Evolutionary conservation across 1,140 invertebrate genomes (phyloP).

Genomic region (Gryon sp.): DNA sequence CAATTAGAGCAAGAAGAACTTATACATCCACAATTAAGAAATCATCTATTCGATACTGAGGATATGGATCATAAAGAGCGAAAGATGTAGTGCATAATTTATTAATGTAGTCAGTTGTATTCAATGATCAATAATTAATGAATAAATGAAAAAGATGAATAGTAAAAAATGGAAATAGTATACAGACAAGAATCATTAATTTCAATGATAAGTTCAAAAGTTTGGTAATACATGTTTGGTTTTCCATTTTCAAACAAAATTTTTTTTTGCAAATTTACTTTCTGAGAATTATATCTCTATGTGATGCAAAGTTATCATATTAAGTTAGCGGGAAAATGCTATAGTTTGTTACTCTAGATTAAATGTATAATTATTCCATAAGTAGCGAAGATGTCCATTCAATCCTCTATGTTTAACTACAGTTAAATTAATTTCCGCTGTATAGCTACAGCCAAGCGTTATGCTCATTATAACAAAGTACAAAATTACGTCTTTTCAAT

Average conservation of each 20-base stretch:
- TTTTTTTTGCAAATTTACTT: too few relatives aligned
- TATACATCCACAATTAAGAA: constrained; percentile 37
- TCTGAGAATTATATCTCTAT: too few relatives aligned
- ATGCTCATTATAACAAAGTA: not conserved
- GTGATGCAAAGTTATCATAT: too few relatives aligned
- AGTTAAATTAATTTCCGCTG: constrained; percentile 7
- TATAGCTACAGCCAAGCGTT: too few relatives aligned
- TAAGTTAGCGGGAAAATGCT: too few relatives aligned
- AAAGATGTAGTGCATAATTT: constrained; percentile 41
- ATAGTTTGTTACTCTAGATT: constrained; percentile 20
- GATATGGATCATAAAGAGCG: constrained; percentile 42
- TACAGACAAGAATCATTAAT: constrained; percentile 35
- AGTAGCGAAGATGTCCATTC: constrained; percentile 3
- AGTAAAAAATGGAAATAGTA: constrained; percentile 35
- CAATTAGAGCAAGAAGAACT: not conserved
- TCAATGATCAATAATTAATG: constrained; percentile 52
- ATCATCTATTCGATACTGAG: constrained; percentile 39
- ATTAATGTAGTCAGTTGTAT: constrained; percentile 45
- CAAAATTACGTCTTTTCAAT: too few relatives aligned
- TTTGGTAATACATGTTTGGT: too few relatives aligned
- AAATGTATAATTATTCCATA: constrained; percentile 26
- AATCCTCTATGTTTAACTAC: not conserved
- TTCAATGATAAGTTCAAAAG: too few relatives aligned
- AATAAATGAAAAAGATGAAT: constrained; percentile 47
- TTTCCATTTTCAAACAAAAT: too few relatives aligned